Percentiles rank a stretch among this genome's conserved stretches.
Conservation (phyloP, 2,113 vertebrate species). For the Actenoides hombroni region DNA sequence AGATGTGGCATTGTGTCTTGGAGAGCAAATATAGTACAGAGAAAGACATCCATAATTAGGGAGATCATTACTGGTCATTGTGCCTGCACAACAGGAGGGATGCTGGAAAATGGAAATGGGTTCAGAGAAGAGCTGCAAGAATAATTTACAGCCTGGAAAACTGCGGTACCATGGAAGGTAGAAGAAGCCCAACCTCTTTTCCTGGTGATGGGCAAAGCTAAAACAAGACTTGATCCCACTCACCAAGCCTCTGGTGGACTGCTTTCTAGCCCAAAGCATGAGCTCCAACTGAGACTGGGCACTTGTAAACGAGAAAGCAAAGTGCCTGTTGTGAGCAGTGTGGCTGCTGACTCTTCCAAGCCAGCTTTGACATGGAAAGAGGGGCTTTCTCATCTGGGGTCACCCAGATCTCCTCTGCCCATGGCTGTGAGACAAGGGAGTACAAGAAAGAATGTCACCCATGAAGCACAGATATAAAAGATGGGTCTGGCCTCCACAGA, state of each 20-base stretch:
- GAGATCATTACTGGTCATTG: not conserved
- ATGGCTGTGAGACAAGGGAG: not conserved
- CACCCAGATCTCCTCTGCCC: not conserved
- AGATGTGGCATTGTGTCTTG: not conserved
- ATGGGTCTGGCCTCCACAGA: not conserved
- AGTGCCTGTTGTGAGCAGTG: fast-evolving
- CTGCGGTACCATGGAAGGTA: not conserved
- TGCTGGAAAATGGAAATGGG: not conserved
- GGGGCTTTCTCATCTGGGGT: not conserved
- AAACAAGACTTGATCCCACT: not conserved
- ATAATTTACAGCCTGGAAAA: not conserved
- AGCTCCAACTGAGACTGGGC: not conserved
- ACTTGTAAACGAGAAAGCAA: not conserved
- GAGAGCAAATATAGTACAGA: not conserved
- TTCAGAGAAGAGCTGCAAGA: not conserved
- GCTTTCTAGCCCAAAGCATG: not conserved
- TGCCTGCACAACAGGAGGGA: not conserved
- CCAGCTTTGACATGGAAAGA: fast-evolving
- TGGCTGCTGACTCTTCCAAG: not conserved
- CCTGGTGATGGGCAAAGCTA: not conserved
- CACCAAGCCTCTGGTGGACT: not conserved
- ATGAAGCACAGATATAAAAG: not conserved
- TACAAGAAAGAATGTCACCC: fast-evolving
- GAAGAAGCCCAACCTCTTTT: not conserved
- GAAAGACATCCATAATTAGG: not conserved